Evolutionary conservation across 2,888 invertebrate genomes (phyloP).

Genomic region (Cheilosia variabilis): DNA sequence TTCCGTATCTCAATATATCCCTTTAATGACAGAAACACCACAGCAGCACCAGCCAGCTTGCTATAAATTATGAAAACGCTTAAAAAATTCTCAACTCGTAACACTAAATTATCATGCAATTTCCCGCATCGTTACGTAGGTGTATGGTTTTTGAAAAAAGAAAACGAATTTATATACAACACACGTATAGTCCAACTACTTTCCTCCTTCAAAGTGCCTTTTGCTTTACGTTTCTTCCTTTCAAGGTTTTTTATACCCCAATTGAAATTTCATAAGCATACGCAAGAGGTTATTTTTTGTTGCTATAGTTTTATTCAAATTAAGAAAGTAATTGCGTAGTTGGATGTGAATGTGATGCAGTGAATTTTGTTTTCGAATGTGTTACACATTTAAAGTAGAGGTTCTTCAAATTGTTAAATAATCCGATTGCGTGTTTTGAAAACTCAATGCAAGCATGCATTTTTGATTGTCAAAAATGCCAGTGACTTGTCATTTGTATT

Average conservation of each 20-base stretch:
- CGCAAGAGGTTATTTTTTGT: conserved; percentile 17
- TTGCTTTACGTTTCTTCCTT: conserved; percentile 46
- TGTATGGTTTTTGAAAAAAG: conserved; percentile 30
- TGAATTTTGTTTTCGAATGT: neutral
- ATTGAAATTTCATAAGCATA: conserved; percentile 71
- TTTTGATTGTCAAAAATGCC: too few species aligned
- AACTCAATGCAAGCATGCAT: neutral
- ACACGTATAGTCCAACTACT: conserved; percentile 69
- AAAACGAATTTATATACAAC: conserved; percentile 56
- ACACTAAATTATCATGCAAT: conserved; percentile 75
- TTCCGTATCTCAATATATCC: conserved; percentile 41
- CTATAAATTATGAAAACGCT: conserved; percentile 72
- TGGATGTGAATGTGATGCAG: conserved; percentile 19
- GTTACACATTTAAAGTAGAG: neutral
- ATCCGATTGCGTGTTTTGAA: neutral
- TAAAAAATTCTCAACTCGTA: conserved; percentile 75
- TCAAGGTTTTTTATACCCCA: conserved; percentile 44
- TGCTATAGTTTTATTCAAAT: conserved; percentile 58
- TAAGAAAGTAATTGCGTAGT: conserved; percentile 65
- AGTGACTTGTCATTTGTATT: too few species aligned
- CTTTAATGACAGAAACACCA: conserved; percentile 52
- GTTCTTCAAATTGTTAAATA: conserved; percentile 16
- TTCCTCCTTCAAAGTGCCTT: conserved; percentile 54
- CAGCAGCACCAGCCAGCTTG: neutral
- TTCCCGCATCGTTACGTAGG: conserved; percentile 70